Evolutionary conservation across 2,888 invertebrate genomes (phyloP).

Genomic region (Tetranychus truncatus): DNA sequence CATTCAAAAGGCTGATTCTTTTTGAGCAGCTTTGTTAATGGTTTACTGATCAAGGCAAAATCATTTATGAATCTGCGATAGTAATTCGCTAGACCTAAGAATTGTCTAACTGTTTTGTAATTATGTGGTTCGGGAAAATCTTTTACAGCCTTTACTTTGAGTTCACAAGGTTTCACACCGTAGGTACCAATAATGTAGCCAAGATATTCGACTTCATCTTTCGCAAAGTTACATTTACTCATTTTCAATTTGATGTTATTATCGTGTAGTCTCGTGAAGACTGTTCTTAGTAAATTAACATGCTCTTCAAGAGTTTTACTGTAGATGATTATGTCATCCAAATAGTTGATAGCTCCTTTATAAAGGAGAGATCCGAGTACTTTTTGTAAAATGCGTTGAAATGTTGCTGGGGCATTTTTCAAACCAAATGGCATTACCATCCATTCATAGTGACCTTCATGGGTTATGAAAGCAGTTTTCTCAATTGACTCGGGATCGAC

Average conservation of each 20-base stretch:
- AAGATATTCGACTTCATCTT: background rate
- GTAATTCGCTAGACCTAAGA: background rate
- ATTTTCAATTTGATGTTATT: background rate
- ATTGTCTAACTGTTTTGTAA: background rate
- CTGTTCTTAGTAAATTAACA: background rate
- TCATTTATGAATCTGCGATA: background rate
- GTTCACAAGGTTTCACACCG: background rate
- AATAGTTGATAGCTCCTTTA: background rate
- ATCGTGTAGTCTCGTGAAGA: background rate
- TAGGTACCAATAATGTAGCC: background rate
- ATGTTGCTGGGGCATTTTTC: background rate
- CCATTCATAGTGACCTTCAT: conserved; percentile 10
- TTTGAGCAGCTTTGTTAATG: background rate
- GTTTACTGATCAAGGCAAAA: background rate
- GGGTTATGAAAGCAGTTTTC: conserved; percentile 14
- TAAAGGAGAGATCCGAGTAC: background rate
- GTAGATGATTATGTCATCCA: background rate
- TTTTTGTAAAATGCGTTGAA: background rate
- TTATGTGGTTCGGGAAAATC: background rate
- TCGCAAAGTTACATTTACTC: background rate
- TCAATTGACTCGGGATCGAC: background rate
- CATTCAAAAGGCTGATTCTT: conserved; percentile 16
- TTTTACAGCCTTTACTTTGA: background rate
- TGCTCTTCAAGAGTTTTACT: background rate
- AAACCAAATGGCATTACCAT: conserved; percentile 13